These are phyloP conservation scores for Drosophila paulistorum DNA, from an alignment of 1,140 invertebrate species.

Conservation along the genomic window DNA sequence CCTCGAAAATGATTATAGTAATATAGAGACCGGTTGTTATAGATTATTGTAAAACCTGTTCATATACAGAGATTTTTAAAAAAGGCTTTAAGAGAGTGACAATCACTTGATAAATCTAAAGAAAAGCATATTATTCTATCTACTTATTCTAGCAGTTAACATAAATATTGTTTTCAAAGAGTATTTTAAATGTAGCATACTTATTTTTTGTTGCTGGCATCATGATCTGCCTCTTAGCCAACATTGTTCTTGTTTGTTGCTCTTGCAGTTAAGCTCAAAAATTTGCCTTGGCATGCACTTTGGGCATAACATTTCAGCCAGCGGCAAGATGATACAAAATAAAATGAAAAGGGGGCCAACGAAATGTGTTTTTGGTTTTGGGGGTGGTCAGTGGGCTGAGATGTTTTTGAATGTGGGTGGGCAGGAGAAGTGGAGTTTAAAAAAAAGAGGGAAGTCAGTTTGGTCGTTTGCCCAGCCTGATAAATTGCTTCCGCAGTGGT, in stretches of 20 bases:
- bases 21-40: no score
- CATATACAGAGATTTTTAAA: no score
- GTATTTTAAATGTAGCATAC: slow-evolving; percentile 33
- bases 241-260: slow-evolving; percentile 52
- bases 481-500: slow-evolving; percentile 75
- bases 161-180: slow-evolving; percentile 25
- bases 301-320: slow-evolving; percentile 56
- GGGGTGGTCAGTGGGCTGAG: slow-evolving; percentile 5
- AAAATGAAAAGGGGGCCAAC: not conserved
- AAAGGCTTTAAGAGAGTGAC: no score
- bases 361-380: not conserved
- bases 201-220: not conserved
- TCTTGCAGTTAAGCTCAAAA: slow-evolving; percentile 70
- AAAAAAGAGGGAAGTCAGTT: slow-evolving; percentile 27
- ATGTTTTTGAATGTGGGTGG: not conserved
- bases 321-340: slow-evolving; percentile 24
- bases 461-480: slow-evolving; percentile 72
- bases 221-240: slow-evolving; percentile 7
- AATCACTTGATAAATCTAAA: no score
- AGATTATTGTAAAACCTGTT: no score
- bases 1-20: no score
- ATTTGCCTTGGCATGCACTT: slow-evolving; percentile 77
- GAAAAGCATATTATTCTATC: no score
- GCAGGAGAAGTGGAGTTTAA: slow-evolving; percentile 24
- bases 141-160: no score